Evolutionary conservation across 2,113 vertebrate species (phyloP), one percentile per base, ranked within the genome.

Genomic region (Caranx melampygus): DNA sequence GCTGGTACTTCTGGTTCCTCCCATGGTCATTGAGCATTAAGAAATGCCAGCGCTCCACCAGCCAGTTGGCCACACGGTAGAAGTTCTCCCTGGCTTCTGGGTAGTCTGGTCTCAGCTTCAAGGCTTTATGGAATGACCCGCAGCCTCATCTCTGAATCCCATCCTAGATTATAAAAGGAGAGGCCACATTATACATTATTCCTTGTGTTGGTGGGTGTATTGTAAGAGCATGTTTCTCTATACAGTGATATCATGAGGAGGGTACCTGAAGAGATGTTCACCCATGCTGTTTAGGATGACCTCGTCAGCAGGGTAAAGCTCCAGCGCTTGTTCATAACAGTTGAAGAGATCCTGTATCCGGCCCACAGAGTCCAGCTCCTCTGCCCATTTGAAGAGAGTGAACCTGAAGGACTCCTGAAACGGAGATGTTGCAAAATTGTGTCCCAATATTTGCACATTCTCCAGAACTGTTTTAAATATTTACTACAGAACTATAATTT

Each of bases 21-120:
- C 88, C 94, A n/a, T 79, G 92, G 85, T 99, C 98, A 0, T 99
- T 99, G 67, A 99, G 97, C 98, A 99, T 99, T 33, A 98, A 91
- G 92, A 98, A 99, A 84, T 99, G 98, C 98, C 98, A 99, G 64
- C 98, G 97, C 76, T 99, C 98, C 81, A 99, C 97, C 83, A 99
- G 92, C 97, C 98, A 99, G 94, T 99, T 99, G 3, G 98, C 97
- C 80, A 99, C 97, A 0, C 97, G 95, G 86, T 99, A 97, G 87
- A 99, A 99, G 87, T 99, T 99, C 92, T 99, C 98, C 86, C 94
- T 98, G 40, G 98, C 98, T 37, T 99, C 98, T 2, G 86, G 94
- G 51, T 94, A 99, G 74, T 96, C 95, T 1, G 98, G 97, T 70
- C 96, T 97, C 60, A 99, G 90, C 84, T 99, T 99, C 78, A 99